Percentiles rank a stretch among this genome's conserved stretches.
These are phyloP conservation scores for Tenebrio molitor DNA, from an alignment of 1,140 invertebrate genomes.

Conservation along the genomic window DNA sequence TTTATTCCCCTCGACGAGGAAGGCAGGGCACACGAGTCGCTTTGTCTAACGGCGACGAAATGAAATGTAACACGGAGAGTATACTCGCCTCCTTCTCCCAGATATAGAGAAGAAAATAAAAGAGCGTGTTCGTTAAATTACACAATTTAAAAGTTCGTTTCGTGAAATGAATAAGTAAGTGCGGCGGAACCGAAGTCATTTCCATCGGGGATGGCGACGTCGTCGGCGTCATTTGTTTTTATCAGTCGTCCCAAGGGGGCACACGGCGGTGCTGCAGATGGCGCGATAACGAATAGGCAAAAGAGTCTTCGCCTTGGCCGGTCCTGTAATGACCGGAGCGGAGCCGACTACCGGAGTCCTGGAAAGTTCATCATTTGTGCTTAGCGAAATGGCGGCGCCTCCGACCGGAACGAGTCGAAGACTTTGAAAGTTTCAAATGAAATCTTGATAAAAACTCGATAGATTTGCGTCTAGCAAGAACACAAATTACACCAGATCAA, in stretches of 20 bases:
- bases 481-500: too few species aligned
- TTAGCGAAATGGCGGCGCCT: too few species aligned
- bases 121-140: slow-evolving; percentile 65
- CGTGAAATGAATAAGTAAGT: slow-evolving; percentile 66
- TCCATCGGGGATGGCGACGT: slow-evolving; percentile 60
- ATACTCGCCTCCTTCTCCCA: slow-evolving; percentile 31
- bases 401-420: too few species aligned
- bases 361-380: slow-evolving; percentile 9
- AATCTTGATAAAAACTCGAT: neutral
- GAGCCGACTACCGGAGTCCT: neutral
- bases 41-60: slow-evolving; percentile 62
- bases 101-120: slow-evolving; percentile 59
- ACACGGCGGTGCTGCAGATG: slow-evolving; percentile 48
- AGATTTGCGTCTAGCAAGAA: neutral
- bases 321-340: slow-evolving; percentile 22
- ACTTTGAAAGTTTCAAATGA: slow-evolving; percentile 17
- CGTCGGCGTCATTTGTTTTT: slow-evolving; percentile 64
- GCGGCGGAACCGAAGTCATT: slow-evolving; percentile 59
- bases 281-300: slow-evolving; percentile 57
- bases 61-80: slow-evolving; percentile 58
- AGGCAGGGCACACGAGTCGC: slow-evolving; percentile 27
- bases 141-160: slow-evolving; percentile 66
- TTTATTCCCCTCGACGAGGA: slow-evolving; percentile 61
- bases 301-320: slow-evolving; percentile 20
- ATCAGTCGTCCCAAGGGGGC: slow-evolving; percentile 60